Evolutionary conservation across 2,888 invertebrate genomes (phyloP).

Genomic region (Volucella bombylans): DNA sequence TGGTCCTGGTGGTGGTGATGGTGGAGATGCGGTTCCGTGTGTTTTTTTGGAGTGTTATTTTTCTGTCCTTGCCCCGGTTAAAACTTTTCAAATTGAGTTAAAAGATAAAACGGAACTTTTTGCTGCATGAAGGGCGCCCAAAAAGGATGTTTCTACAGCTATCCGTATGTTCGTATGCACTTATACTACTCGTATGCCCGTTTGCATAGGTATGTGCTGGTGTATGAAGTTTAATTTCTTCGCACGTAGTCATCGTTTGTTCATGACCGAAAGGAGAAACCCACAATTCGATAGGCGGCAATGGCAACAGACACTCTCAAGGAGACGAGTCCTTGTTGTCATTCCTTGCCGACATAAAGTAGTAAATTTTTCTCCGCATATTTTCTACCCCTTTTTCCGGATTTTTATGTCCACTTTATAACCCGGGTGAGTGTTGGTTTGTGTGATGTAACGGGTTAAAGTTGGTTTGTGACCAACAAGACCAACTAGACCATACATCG

Average conservation of each 20-base stretch:
- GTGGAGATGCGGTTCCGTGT: slow-evolving; percentile 66
- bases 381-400: slow-evolving; percentile 19
- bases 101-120: slow-evolving; percentile 73
- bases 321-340: slow-evolving; percentile 63
- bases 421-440: slow-evolving; percentile 16
- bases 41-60: slow-evolving; percentile 49
- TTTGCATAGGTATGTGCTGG: slow-evolving; percentile 8
- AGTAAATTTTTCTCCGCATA: slow-evolving; percentile 50
- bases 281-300: slow-evolving; percentile 52
- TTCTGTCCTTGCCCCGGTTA: slow-evolving; percentile 67
- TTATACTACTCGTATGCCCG: slow-evolving; percentile 12
- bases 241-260: slow-evolving; percentile 59
- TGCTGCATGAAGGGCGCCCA: slow-evolving; percentile 68
- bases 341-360: slow-evolving; percentile 60
- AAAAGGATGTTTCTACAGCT: slow-evolving; percentile 22
- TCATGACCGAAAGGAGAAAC: slow-evolving; percentile 51
- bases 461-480: slow-evolving; percentile 26
- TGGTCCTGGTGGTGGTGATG: slow-evolving; percentile 6
- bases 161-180: not conserved
- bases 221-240: slow-evolving; percentile 57
- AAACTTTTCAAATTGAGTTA: slow-evolving; percentile 74
- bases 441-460: slow-evolving; percentile 50
- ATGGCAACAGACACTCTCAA: slow-evolving; percentile 58
- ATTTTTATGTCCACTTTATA: slow-evolving; percentile 34
- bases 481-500: not conserved